Evolutionary conservation across 2,888 invertebrate species (phyloP).

Genomic region (Sesamia inferens): DNA sequence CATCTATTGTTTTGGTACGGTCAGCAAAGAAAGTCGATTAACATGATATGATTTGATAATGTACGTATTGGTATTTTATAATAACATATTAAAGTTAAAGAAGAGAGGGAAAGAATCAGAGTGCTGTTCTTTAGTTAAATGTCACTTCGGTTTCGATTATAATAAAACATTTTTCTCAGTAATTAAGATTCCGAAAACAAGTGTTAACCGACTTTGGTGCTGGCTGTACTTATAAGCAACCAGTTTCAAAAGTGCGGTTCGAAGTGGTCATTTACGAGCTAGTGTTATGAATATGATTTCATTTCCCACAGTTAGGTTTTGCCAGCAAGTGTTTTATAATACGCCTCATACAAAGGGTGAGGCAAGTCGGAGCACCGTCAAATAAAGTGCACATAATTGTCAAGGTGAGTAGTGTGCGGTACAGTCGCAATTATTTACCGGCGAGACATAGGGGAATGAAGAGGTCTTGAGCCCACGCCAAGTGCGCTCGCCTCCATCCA

Average conservation of each 20-base stretch:
- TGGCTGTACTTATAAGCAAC: not conserved
- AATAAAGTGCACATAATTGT: constrained; percentile 87
- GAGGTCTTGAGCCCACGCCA: constrained; percentile 82
- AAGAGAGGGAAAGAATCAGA: too few relatives aligned
- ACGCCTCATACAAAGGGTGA: constrained; percentile 57
- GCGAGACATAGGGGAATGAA: constrained; percentile 86
- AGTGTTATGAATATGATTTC: constrained; percentile 9
- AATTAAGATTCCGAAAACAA: too few relatives aligned
- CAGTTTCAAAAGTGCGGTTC: not conserved
- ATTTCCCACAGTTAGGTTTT: constrained; percentile 17
- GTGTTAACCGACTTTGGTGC: not conserved
- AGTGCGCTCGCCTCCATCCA: constrained; percentile 74
- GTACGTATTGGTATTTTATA: too few relatives aligned
- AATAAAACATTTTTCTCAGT: too few relatives aligned
- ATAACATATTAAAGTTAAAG: too few relatives aligned
- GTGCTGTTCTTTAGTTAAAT: too few relatives aligned
- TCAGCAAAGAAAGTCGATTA: too few relatives aligned
- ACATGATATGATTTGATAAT: too few relatives aligned
- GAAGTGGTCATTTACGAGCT: constrained; percentile 1
- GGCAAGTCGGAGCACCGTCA: constrained; percentile 74
- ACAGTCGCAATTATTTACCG: constrained; percentile 86
- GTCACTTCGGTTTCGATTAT: too few relatives aligned
- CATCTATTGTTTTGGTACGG: not conserved
- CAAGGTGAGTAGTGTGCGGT: constrained; percentile 81
- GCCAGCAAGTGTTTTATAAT: constrained; percentile 53